These are phyloP conservation scores for Glaucomys volans DNA, from an alignment of 2,113 vertebrate species.

Conservation along the genomic window DNA sequence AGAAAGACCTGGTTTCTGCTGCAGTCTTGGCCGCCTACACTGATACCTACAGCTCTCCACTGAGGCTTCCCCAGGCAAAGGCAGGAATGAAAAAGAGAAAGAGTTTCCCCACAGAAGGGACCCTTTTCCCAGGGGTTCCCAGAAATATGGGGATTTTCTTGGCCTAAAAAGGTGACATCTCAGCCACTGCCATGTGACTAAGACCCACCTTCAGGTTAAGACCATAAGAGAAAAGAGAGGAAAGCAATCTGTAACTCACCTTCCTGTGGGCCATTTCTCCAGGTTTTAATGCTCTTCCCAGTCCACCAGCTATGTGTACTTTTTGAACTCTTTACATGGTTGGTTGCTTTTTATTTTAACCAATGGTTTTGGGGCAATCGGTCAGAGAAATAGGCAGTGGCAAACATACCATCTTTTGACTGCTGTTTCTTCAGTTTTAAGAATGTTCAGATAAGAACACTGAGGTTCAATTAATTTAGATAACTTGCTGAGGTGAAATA, in stretches of 20 bases:
- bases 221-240: background rate
- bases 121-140: background rate
- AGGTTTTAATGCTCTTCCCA: background rate
- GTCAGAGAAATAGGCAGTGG: background rate
- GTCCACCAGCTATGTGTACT: background rate
- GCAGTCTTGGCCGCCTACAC: background rate
- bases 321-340: background rate
- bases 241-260: background rate
- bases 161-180: background rate
- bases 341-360: conserved; percentile 34
- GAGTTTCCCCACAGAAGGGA: background rate
- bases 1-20: background rate
- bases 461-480: background rate
- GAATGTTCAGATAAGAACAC: background rate
- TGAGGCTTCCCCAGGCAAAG: background rate
- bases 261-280: background rate
- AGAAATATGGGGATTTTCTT: background rate
- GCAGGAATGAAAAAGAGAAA: background rate
- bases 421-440: conserved; percentile 6
- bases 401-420: background rate
- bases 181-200: background rate
- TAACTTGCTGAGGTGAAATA: background rate
- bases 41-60: background rate
- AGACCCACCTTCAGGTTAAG: background rate
- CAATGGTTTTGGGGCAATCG: background rate